phyloP scores from a whole-genome alignment of 2,113 vertebrate species.

The Mobula birostris region DNA sequence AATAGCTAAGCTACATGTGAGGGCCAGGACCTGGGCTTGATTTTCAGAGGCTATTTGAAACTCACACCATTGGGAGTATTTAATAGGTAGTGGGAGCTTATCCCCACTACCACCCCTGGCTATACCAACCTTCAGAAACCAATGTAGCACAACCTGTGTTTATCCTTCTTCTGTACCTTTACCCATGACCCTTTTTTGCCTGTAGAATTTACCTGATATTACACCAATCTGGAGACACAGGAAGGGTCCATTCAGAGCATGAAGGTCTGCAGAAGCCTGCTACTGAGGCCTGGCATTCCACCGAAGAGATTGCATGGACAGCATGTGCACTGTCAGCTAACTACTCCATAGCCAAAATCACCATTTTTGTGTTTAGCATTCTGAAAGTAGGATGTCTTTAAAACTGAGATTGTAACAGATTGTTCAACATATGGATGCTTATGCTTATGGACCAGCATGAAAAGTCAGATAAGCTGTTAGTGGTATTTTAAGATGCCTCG shows the following conservation, averaged over 20 bases:
- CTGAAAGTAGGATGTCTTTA: not conserved
- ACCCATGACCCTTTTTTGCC: not conserved
- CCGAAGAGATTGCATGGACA: not conserved
- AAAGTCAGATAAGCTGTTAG: constrained; percentile 5
- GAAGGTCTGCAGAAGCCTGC: not conserved
- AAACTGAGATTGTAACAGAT: constrained; percentile 14
- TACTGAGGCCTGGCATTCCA: not conserved
- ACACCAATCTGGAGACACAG: not conserved
- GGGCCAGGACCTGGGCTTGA: too few relatives aligned
- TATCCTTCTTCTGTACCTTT: not conserved
- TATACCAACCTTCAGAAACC: too few relatives aligned
- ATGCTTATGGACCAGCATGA: not conserved
- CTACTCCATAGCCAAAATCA: too few relatives aligned
- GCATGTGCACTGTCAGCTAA: not conserved
- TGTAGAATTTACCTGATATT: not conserved
- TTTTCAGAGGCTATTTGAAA: too few relatives aligned
- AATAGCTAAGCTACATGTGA: too few relatives aligned
- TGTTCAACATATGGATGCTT: constrained; percentile 14
- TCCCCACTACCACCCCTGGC: too few relatives aligned
- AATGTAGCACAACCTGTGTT: not conserved
- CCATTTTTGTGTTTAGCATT: not conserved
- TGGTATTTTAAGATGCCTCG: constrained; percentile 23
- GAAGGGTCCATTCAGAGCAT: not conserved
- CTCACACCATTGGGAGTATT: too few relatives aligned
- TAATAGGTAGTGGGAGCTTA: too few relatives aligned